Conservation (phyloP, 2,888 invertebrate genomes). For the Drosophila multiciliata region DNA sequence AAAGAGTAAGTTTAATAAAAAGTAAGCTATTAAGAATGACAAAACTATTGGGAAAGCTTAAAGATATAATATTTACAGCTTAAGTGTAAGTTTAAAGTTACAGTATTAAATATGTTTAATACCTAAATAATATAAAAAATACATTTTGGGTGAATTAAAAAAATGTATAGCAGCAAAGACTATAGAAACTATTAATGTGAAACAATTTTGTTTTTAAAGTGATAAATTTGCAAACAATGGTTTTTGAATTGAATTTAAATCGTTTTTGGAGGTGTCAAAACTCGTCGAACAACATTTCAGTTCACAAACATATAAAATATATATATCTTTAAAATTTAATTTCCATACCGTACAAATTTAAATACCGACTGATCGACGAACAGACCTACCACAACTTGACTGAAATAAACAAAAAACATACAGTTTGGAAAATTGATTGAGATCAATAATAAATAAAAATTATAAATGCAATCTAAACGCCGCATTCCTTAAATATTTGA, state of each 20-base stretch:
- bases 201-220: too few species aligned
- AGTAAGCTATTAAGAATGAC: not conserved
- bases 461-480: slow-evolving; percentile 39
- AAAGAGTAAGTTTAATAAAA: not conserved
- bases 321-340: slow-evolving; percentile 31
- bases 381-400: slow-evolving; percentile 70
- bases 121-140: not conserved
- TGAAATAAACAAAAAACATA: slow-evolving; percentile 19
- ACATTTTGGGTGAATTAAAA: not conserved
- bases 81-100: not conserved
- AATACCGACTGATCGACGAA: slow-evolving; percentile 26
- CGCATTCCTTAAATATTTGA: slow-evolving; percentile 72
- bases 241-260: slow-evolving; percentile 3
- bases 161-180: not conserved
- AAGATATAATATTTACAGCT: not conserved
- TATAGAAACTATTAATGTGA: not conserved
- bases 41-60: not conserved
- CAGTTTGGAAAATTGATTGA: slow-evolving; percentile 30
- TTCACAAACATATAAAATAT: slow-evolving; percentile 29
- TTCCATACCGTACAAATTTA: slow-evolving; percentile 19
- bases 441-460: slow-evolving; percentile 22
- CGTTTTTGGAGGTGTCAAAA: slow-evolving; percentile 39
- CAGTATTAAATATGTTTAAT: not conserved
- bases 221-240: not conserved
- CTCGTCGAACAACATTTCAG: slow-evolving; percentile 11